A percentile compares a stretch with the other conserved stretches of the same genome.
Conservation (phyloP, 2,113 vertebrate species). For the Eurypyga helias region DNA sequence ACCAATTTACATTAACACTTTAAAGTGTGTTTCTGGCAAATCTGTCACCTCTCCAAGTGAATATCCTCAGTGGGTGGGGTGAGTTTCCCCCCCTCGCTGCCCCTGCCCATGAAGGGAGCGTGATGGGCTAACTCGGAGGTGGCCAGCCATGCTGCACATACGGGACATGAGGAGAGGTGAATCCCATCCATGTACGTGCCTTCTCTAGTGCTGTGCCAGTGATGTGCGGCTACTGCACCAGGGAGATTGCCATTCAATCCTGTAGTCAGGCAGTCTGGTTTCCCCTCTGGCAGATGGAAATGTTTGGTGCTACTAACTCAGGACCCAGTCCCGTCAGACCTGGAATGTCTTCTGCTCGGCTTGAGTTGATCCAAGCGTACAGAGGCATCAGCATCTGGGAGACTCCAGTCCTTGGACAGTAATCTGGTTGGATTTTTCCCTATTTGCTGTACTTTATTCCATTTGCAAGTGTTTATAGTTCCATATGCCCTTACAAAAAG, state of each 20-base stretch:
- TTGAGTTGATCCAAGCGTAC: neutral
- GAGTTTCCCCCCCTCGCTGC: neutral
- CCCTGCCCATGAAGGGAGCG: accelerated
- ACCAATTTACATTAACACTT: no score
- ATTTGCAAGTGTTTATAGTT: accelerated
- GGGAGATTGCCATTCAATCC: neutral
- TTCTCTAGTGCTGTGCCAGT: neutral
- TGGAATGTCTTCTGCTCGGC: neutral
- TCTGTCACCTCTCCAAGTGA: no score
- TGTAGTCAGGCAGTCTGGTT: accelerated
- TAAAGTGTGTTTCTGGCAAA: no score
- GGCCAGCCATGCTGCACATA: neutral
- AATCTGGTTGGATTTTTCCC: neutral
- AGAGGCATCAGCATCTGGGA: neutral
- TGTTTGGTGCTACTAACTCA: neutral
- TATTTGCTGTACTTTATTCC: neutral
- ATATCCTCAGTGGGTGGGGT: accelerated
- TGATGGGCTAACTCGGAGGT: accelerated
- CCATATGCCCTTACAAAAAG: accelerated
- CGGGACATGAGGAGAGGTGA: neutral
- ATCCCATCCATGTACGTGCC: neutral
- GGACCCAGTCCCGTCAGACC: accelerated
- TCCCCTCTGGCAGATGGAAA: neutral
- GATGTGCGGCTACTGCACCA: accelerated
- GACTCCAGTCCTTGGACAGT: neutral